phyloP scores from a whole-genome alignment of 2,797 vertebrate species.

The Hippopotamyrus pictus region DNA sequence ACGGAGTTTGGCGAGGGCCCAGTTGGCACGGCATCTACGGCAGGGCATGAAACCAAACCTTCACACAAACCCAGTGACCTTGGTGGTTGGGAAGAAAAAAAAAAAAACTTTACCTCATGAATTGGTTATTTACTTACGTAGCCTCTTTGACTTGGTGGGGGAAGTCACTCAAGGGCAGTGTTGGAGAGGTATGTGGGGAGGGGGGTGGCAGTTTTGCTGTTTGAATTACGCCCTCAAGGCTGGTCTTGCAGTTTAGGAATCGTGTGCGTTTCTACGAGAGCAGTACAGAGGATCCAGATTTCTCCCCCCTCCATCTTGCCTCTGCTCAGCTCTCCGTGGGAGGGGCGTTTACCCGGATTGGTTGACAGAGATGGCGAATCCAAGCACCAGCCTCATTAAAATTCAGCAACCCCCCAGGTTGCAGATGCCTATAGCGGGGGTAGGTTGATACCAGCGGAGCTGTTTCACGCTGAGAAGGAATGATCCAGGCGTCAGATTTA shows the following conservation, averaged over 20 bases:
- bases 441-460: neutral
- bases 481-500: neutral
- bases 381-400: neutral
- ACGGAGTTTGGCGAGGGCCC: conserved; percentile 50
- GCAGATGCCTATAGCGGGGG: neutral
- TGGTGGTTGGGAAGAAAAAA: conserved; percentile 31
- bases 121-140: conserved; percentile 56
- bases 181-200: conserved; percentile 33
- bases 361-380: neutral
- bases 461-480: neutral
- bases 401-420: neutral
- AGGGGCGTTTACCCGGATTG: neutral
- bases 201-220: conserved; percentile 21
- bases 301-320: neutral
- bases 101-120: conserved; percentile 35
- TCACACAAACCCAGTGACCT: conserved; percentile 59
- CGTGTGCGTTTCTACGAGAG: neutral
- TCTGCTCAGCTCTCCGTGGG: neutral
- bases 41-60: conserved; percentile 53
- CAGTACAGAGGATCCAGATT: neutral
- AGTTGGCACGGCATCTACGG: conserved; percentile 50
- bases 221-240: neutral
- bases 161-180: conserved; percentile 29
- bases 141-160: conserved; percentile 40
- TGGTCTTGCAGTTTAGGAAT: neutral